Conservation (phyloP, 2,797 vertebrate genomes). For the Chelonia mydas region DNA sequence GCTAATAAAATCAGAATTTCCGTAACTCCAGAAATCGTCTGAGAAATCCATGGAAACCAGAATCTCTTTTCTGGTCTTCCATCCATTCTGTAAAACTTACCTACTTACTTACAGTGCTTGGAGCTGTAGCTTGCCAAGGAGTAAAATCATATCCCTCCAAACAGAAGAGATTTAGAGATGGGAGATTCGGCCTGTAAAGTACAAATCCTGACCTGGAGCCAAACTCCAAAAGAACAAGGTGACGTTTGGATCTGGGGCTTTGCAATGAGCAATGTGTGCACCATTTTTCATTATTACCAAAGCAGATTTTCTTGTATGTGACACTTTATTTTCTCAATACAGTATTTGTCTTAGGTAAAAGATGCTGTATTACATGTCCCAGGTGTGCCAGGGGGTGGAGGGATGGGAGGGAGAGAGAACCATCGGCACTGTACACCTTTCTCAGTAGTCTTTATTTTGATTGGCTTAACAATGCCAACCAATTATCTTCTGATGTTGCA, state of each 20-base stretch:
- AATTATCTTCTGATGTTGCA: conserved; percentile 10
- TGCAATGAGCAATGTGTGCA: conserved; percentile 17
- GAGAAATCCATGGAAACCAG: conserved; percentile 66
- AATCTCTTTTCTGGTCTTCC: conserved; percentile 70
- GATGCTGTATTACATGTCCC: conserved; percentile 9
- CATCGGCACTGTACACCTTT: neutral
- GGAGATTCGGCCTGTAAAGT: conserved; percentile 61
- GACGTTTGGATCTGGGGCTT: conserved; percentile 32
- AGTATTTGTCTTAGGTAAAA: neutral
- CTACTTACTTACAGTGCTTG: conserved; percentile 66
- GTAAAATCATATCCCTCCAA: conserved; percentile 60
- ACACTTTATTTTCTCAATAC: neutral
- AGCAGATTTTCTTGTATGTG: neutral
- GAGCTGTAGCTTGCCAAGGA: conserved; percentile 66
- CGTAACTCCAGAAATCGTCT: conserved; percentile 51
- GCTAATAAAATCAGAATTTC: conserved; percentile 61
- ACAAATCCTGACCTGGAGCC: conserved; percentile 63
- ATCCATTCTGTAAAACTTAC: conserved; percentile 69
- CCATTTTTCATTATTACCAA: conserved; percentile 13
- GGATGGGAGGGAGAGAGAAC: neutral
- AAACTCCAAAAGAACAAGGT: conserved; percentile 37
- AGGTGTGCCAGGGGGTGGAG: neutral
- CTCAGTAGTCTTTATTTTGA: neutral
- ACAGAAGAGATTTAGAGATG: conserved; percentile 65
- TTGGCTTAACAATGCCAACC: neutral